Evolutionary conservation across 1,140 invertebrate species (phyloP).

Genomic region (Andrena cerasifolii): DNA sequence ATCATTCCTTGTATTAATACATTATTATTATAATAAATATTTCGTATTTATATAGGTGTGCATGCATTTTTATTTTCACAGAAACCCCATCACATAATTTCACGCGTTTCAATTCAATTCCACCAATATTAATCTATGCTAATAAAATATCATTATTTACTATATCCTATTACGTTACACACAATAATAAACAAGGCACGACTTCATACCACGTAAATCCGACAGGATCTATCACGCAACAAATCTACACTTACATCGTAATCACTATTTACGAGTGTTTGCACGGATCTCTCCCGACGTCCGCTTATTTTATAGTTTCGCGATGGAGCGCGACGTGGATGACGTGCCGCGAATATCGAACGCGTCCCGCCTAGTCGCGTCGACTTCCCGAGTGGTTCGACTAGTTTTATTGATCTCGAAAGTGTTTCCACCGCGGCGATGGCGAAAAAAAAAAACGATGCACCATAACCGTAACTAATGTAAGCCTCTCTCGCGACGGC

Average conservation of each 20-base stretch:
- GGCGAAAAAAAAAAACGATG: constrained; percentile 24
- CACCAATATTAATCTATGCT: too few species aligned
- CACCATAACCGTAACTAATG: constrained; percentile 58
- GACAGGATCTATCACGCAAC: background rate
- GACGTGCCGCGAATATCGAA: constrained; percentile 56
- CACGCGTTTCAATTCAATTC: too few species aligned
- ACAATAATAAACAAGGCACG: too few species aligned
- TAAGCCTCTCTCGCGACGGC: constrained; percentile 45
- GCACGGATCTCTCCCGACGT: background rate
- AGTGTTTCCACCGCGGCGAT: constrained; percentile 48
- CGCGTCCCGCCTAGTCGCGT: constrained; percentile 27
- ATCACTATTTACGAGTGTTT: constrained; percentile 39
- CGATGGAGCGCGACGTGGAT: background rate
- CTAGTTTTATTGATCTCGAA: constrained; percentile 49
- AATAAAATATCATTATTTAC: too few species aligned
- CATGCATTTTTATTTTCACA: too few species aligned
- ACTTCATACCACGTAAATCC: background rate
- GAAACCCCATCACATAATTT: too few species aligned
- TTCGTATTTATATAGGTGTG: too few species aligned
- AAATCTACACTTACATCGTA: constrained; percentile 25
- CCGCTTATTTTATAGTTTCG: constrained; percentile 28
- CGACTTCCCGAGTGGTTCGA: constrained; percentile 49
- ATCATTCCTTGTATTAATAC: too few species aligned
- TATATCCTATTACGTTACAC: too few species aligned
- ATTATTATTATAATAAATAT: too few species aligned